A percentile compares a stretch with the other conserved stretches of the same genome.
Conservation (phyloP, 2,113 vertebrate genomes). For the Syngnathoides biaculeatus region DNA sequence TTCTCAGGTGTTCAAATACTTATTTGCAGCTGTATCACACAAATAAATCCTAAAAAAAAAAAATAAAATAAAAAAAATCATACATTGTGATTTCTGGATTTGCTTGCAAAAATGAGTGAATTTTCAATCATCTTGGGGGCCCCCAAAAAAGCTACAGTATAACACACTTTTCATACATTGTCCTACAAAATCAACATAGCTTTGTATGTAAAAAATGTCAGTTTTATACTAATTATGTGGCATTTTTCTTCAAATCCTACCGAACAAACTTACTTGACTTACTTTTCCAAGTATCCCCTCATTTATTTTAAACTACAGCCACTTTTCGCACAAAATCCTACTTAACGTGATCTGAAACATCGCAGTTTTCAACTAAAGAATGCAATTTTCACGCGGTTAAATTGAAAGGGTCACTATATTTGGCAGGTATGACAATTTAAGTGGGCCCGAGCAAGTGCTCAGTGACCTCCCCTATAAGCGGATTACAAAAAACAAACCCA, state of each 20-base stretch:
- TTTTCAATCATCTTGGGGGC: not conserved
- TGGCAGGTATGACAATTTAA: slow-evolving; percentile 4
- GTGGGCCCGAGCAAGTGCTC: not conserved
- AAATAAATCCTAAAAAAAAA: too few species aligned
- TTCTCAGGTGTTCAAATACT: too few species aligned
- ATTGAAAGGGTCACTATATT: not conserved
- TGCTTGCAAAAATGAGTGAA: not conserved
- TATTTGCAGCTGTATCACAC: too few species aligned
- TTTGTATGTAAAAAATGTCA: too few species aligned
- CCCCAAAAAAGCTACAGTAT: too few species aligned
- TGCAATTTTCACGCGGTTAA: not conserved
- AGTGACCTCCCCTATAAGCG: slow-evolving; percentile 16
- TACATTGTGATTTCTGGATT: too few species aligned
- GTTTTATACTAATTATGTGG: too few species aligned
- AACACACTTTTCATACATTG: too few species aligned
- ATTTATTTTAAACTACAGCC: not conserved
- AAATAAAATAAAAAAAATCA: too few species aligned
- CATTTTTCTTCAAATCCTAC: not conserved
- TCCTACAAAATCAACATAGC: too few species aligned
- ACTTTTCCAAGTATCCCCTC: not conserved
- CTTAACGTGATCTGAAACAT: not conserved
- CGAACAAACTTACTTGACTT: not conserved
- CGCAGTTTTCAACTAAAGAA: not conserved
- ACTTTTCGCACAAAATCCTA: not conserved
- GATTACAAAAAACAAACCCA: slow-evolving; percentile 12